Evolutionary conservation across 2,888 invertebrate species (phyloP).

Genomic region (Drosophila greeni): DNA sequence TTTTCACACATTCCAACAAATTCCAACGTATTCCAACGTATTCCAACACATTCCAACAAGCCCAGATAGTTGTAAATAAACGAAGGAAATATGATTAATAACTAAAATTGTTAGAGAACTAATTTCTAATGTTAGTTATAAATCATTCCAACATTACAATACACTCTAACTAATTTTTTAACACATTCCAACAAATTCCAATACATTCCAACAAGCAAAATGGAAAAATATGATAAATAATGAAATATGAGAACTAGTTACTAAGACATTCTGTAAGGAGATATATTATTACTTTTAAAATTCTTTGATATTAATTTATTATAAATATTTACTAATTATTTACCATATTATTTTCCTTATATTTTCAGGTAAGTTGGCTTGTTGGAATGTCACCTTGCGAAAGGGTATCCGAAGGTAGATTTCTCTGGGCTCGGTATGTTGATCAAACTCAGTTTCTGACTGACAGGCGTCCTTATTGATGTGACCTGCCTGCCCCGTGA

Average conservation of each 20-base stretch:
- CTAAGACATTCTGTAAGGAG: background rate
- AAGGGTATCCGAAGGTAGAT: constrained; percentile 13
- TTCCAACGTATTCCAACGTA: no score
- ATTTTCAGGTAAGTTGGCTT: constrained; percentile 10
- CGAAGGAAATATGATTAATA: no score
- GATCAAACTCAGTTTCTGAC: constrained; percentile 27
- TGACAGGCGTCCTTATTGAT: constrained; percentile 40
- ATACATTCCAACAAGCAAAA: no score
- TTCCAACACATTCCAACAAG: no score
- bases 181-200: no score
- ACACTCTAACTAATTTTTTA: no score
- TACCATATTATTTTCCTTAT: background rate
- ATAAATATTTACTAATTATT: background rate
- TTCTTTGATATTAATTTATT: background rate
- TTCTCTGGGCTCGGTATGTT: constrained; percentile 1
- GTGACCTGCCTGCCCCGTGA: constrained; percentile 7
- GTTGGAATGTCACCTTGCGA: no score
- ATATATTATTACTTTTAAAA: background rate
- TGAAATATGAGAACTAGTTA: background rate
- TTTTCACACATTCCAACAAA: no score
- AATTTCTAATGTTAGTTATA: no score
- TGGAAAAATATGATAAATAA: background rate
- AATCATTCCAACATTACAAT: no score
- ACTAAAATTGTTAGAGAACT: no score
- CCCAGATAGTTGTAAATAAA: no score